Evolutionary conservation across 2,113 vertebrate genomes (phyloP).

Genomic region (Hippopotamus amphibius): DNA sequence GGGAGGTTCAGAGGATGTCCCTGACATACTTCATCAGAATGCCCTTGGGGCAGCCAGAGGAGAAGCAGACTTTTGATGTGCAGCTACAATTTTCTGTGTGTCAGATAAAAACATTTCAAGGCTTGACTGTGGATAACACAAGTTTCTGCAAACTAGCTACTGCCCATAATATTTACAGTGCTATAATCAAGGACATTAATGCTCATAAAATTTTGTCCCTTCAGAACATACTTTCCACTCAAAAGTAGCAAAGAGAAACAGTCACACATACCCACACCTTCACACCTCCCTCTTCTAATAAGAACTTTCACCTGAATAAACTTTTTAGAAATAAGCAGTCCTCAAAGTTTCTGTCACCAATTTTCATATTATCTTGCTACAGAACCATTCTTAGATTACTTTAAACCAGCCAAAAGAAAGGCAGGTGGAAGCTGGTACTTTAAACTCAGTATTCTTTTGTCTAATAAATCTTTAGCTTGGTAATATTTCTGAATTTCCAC

Average conservation of each 20-base stretch:
- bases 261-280: not conserved
- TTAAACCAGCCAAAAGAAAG: not conserved
- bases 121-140: slow-evolving; percentile 77
- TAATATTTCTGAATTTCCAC: slow-evolving; percentile 47
- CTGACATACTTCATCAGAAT: slow-evolving; percentile 70
- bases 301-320: not conserved
- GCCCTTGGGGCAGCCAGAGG: slow-evolving; percentile 74
- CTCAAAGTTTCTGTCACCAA: not conserved
- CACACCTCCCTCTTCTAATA: not conserved
- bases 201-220: slow-evolving; percentile 31
- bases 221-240: not conserved
- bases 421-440: not conserved
- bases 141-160: slow-evolving; percentile 65
- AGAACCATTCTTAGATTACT: not conserved
- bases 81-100: slow-evolving; percentile 62
- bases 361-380: not conserved
- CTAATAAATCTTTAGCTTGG: slow-evolving; percentile 17
- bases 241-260: not conserved
- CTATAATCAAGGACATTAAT: slow-evolving; percentile 69
- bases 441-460: not conserved
- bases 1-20: slow-evolving; percentile 67
- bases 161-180: slow-evolving; percentile 54
- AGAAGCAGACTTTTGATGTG: slow-evolving; percentile 79
- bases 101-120: slow-evolving; percentile 75
- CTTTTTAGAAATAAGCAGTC: not conserved